phyloP scores from a whole-genome alignment of 1,140 invertebrate genomes.

The Bombus consobrinus region DNA sequence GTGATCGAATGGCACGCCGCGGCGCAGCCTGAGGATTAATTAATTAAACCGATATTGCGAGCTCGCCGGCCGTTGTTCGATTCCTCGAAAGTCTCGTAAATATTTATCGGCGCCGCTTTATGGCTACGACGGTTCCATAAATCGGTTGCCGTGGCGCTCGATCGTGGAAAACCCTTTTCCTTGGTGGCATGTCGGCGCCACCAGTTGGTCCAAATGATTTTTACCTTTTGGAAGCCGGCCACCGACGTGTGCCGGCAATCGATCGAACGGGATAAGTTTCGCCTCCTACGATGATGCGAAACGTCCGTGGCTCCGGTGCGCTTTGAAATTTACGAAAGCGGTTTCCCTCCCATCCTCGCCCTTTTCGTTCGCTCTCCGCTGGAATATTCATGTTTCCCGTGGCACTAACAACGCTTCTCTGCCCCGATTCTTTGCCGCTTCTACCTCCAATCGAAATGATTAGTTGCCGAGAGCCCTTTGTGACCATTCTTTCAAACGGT shows the following conservation, averaged over 20 bases:
- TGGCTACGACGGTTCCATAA: conserved; percentile 32
- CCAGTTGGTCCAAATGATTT: conserved; percentile 3
- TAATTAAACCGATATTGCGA: conserved; percentile 66
- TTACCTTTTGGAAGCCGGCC: conserved; percentile 3
- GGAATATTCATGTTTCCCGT: conserved; percentile 19
- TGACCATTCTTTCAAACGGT: too few species aligned
- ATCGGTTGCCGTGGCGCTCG: background rate
- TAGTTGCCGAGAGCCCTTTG: background rate
- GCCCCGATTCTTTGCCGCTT: background rate
- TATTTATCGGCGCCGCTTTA: conserved; percentile 50
- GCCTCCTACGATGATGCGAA: conserved; percentile 4
- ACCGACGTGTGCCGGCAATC: background rate
- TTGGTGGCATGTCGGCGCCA: conserved; percentile 1
- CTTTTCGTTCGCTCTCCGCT: background rate
- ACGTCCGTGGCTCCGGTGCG: background rate
- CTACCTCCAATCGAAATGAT: background rate
- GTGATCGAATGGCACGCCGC: conserved; percentile 49
- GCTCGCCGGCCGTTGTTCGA: conserved; percentile 26
- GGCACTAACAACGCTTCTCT: background rate
- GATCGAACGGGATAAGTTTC: conserved; percentile 20
- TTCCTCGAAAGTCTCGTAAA: conserved; percentile 57
- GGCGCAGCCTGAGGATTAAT: conserved; percentile 56
- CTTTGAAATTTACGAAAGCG: conserved; percentile 28
- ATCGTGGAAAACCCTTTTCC: conserved; percentile 20
- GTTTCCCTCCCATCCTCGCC: too few species aligned